Evolutionary conservation across 1,140 invertebrate genomes (phyloP).

Genomic region (Acromyrmex heyeri): DNA sequence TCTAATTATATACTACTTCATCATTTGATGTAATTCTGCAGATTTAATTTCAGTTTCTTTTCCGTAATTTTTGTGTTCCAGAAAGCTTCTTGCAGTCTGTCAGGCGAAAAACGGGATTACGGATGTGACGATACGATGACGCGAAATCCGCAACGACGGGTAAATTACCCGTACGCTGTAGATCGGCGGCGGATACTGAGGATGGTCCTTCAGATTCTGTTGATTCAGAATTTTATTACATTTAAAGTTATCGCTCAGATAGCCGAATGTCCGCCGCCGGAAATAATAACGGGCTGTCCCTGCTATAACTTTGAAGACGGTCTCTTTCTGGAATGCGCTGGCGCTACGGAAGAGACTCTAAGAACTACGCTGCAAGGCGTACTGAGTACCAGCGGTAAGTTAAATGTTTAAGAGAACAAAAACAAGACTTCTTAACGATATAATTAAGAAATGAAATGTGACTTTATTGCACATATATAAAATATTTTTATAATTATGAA

Average conservation of each 20-base stretch:
- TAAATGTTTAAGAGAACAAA: neutral
- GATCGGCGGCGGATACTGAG: constrained; percentile 66
- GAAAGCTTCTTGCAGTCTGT: constrained; percentile 42
- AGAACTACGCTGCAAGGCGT: constrained; percentile 87
- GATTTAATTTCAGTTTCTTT: constrained; percentile 16
- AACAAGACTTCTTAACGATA: neutral
- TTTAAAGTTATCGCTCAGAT: constrained; percentile 70
- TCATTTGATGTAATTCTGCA: neutral
- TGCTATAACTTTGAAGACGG: constrained; percentile 97
- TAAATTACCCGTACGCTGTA: constrained; percentile 55
- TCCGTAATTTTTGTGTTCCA: constrained; percentile 67
- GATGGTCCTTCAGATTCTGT: constrained; percentile 73
- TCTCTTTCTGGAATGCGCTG: constrained; percentile 95
- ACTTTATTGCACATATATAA: neutral
- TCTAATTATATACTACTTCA: neutral
- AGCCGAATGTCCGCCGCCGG: constrained; percentile 83
- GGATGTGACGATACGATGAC: constrained; percentile 81
- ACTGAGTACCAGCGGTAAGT: constrained; percentile 82
- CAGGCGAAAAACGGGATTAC: constrained; percentile 56
- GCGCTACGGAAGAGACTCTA: constrained; percentile 89
- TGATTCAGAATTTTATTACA: constrained; percentile 67
- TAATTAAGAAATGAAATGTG: neutral
- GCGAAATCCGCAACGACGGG: constrained; percentile 70
- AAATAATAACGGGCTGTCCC: constrained; percentile 89
- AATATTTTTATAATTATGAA: neutral